Percentiles rank a stretch among this genome's conserved stretches.
These are phyloP conservation scores for Ligdia adustata DNA, from an alignment of 2,888 invertebrate species.

Conservation along the genomic window DNA sequence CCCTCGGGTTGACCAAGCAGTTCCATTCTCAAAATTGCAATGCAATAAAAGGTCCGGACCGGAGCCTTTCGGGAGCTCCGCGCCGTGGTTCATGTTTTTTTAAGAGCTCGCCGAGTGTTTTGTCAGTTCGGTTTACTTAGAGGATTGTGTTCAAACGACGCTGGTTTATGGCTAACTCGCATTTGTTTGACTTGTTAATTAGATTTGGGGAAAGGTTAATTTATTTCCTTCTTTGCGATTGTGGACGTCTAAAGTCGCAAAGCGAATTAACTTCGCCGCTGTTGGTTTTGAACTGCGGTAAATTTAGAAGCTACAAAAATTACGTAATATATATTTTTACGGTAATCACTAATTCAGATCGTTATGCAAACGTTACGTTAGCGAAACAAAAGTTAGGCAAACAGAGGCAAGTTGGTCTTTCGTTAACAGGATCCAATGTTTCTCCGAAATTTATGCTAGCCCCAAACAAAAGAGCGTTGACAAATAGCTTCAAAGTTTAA, in stretches of 20 bases:
- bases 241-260: too few species aligned
- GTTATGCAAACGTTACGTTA: too few species aligned
- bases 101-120: slow-evolving; percentile 40
- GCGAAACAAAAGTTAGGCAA: too few species aligned
- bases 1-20: slow-evolving; percentile 43
- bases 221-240: slow-evolving; percentile 3
- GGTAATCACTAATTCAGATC: too few species aligned
- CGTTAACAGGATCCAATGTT: not conserved
- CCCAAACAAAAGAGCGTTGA: not conserved
- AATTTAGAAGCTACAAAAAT: too few species aligned
- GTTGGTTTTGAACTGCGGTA: too few species aligned
- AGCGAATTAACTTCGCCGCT: too few species aligned
- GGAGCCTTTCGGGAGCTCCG: slow-evolving; percentile 45
- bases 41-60: slow-evolving; percentile 48
- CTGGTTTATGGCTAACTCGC: slow-evolving; percentile 12
- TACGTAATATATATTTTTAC: too few species aligned
- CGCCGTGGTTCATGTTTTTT: slow-evolving; percentile 41
- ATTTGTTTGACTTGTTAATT: slow-evolving; percentile 26
- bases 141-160: slow-evolving; percentile 27
- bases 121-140: slow-evolving; percentile 38
- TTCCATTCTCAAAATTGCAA: slow-evolving; percentile 72
- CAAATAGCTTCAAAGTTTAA: slow-evolving; percentile 21
- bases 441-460: not conserved
- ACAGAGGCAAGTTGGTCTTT: too few species aligned
- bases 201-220: slow-evolving; percentile 8